Percentiles rank a stretch among this genome's conserved stretches.
Conservation (phyloP, 2,797 vertebrate genomes). For the Poeciliopsis turneri region DNA sequence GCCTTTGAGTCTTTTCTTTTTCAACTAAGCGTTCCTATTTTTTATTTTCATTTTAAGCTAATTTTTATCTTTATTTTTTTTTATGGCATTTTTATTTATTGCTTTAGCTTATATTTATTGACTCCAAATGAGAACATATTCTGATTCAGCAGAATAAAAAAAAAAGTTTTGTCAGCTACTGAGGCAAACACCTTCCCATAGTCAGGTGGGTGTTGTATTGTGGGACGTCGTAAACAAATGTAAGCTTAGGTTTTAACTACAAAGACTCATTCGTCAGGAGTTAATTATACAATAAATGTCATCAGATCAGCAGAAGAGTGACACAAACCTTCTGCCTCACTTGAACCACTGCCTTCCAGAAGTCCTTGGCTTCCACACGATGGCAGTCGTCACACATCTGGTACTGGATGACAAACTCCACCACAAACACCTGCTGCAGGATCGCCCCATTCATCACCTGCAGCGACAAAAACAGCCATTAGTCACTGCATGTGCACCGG, state of each 20-base stretch:
- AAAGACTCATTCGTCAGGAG: not conserved
- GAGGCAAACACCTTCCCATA: not conserved
- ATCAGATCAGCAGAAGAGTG: not conserved
- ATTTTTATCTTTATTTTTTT: not conserved
- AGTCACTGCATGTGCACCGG: conserved; percentile 1
- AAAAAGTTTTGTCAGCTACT: not conserved
- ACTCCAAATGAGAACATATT: not conserved
- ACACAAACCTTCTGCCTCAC: conserved; percentile 92
- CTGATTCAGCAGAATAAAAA: not conserved
- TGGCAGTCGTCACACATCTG: conserved; percentile 99
- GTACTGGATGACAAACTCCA: conserved; percentile 88
- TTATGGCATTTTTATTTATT: not conserved
- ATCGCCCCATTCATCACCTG: conserved; percentile 97
- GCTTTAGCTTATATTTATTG: not conserved
- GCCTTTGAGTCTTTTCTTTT: not conserved
- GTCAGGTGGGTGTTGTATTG: too few relatives aligned
- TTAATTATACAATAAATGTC: not conserved
- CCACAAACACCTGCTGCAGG: conserved; percentile 96
- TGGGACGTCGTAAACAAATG: not conserved
- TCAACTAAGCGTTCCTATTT: not conserved
- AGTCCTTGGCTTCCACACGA: conserved; percentile 97
- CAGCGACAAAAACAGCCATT: conserved; percentile 28
- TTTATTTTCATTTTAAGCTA: not conserved
- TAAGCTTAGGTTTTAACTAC: not conserved
- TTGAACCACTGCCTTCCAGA: conserved; percentile 98